Evolutionary conservation across 2,888 invertebrate genomes (phyloP).

Genomic region (Danaus chrysippus): DNA sequence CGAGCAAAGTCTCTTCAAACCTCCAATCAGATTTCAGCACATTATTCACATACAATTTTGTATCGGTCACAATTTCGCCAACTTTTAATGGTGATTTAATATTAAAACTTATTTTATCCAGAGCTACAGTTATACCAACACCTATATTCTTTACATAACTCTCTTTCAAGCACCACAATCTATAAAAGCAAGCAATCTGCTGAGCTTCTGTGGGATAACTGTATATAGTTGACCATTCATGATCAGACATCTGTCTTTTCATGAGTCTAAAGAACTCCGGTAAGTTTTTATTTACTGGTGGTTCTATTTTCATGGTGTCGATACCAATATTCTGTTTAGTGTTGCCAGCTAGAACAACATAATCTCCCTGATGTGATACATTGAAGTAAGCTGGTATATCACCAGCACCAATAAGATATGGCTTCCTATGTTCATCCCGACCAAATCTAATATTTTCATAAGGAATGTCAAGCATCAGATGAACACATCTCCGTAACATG

Average conservation of each 20-base stretch:
- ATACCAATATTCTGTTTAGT: conserved; percentile 81
- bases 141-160: conserved; percentile 96
- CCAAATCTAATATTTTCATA: conserved; percentile 83
- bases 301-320: conserved; percentile 94
- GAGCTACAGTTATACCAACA: conserved; percentile 87
- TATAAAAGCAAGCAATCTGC: conserved; percentile 89
- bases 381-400: conserved; percentile 83
- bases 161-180: conserved; percentile 96
- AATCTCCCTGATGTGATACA: conserved; percentile 95
- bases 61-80: conserved; percentile 77
- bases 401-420: conserved; percentile 72
- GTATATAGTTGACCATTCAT: conserved; percentile 89
- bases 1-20: conserved; percentile 91
- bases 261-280: conserved; percentile 93
- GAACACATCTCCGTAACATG: conserved; percentile 90
- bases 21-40: conserved; percentile 81
- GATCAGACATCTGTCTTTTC: conserved; percentile 87
- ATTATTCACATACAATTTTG: conserved; percentile 82
- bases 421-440: conserved; percentile 86
- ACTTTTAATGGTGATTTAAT: conserved; percentile 77
- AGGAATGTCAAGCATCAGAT: conserved; percentile 77
- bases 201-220: conserved; percentile 76
- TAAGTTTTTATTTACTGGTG: conserved; percentile 83
- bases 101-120: conserved; percentile 87
- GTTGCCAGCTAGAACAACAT: conserved; percentile 89